phyloP scores from a whole-genome alignment of 2,888 invertebrate genomes.

The Harpalus rufipes region DNA sequence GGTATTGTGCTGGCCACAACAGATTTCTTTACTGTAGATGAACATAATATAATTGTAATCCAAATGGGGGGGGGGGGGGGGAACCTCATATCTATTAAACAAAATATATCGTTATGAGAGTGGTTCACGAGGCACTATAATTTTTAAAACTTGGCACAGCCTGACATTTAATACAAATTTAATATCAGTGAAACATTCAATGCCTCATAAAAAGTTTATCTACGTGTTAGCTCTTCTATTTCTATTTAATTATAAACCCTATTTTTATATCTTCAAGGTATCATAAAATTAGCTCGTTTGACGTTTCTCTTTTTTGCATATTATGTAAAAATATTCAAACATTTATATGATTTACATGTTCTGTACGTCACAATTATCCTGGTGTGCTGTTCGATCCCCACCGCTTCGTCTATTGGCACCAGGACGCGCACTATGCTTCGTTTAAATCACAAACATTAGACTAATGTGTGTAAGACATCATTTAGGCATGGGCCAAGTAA shows the following conservation, averaged over 20 bases:
- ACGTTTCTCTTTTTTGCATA: not conserved
- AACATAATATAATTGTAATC: too few species aligned
- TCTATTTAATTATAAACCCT: not conserved
- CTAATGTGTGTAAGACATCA: not conserved
- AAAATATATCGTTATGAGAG: too few species aligned
- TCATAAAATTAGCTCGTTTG: not conserved
- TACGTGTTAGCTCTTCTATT: not conserved
- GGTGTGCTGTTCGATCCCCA: not conserved
- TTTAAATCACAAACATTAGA: not conserved
- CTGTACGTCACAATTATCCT: not conserved
- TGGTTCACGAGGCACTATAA: too few species aligned
- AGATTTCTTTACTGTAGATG: too few species aligned
- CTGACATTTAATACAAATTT: too few species aligned
- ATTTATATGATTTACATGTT: constrained; percentile 3
- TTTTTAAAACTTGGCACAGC: too few species aligned
- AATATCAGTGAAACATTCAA: too few species aligned
- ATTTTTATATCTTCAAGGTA: constrained; percentile 3
- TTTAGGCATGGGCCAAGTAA: not conserved
- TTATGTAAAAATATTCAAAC: not conserved
- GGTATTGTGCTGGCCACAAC: too few species aligned
- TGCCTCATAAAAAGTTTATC: not conserved
- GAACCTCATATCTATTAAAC: too few species aligned
- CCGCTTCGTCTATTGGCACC: not conserved
- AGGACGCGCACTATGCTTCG: not conserved
- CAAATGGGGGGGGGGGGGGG: too few species aligned